Base-by-base conservation (phyloP, 1,140 invertebrate genomes). In the Linepithema humile region DNA sequence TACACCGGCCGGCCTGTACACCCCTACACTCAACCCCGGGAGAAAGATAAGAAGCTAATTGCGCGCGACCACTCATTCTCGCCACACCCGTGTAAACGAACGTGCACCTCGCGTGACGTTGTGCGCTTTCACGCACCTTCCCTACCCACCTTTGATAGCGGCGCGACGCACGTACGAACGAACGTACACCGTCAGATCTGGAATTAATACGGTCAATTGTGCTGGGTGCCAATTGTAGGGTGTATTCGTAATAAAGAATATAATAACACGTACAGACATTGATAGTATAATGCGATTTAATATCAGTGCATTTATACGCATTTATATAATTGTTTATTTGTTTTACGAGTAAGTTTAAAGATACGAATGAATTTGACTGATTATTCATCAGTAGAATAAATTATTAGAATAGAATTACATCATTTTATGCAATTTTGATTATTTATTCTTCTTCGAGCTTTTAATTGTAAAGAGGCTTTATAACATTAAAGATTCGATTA, bases 11-110 rank as follows among this genome's bases (percentile, higher is more conserved):
- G 48, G 60, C 84, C 35, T 35, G 74, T 75, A 29, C 40, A 55
- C 74, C 72, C 84, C 69, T 75, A 50, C 43, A 65, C 50, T 64
- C 23, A 29, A 20, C 60, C 82, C 60, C 69, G 59, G 59, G 67
- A 82, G 45, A 55, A 57, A 90, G 87, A 90, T 90, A 90, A 89
- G 87, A 83, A 89, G 85, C 60, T 90, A 90, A 91, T 91, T 90
- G 86, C 83, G 55, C 82, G 73, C 80, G 70, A 78, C 73, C 80
- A 86, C 82, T 90, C 84, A 84, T 88, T 88, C 75, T 87, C 67
- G 88, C 89, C 89, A 86, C 90, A 89, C 90, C 89, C 88, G 82
- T 84, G 85, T 69, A 82, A 86, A 86, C 83, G 77, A 89, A 88
- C 65, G 82, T 43, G 62, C 84, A 50, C 35, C 53, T 90, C 85